Base-by-base conservation (phyloP, 2,888 invertebrate species). In the Chrysomela aeneicollis region DNA sequence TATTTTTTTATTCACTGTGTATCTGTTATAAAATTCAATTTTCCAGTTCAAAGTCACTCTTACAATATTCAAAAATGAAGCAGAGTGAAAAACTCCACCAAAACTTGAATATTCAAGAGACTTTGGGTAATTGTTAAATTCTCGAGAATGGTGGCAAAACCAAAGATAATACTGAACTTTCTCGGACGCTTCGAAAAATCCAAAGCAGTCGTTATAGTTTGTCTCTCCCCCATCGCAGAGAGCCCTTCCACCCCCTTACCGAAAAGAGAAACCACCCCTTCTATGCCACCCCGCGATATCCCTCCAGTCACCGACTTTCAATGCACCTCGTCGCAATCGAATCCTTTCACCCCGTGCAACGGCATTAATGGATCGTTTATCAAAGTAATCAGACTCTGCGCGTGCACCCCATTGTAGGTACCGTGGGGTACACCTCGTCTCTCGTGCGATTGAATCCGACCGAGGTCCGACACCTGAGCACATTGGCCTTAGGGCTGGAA, bases 381-480 rank as follows among this genome's bases (percentile, higher is more conserved):
- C 80, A 81, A 80, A 81, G 80, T 81, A 81, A 81, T 82, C 81
- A 80, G 77, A 74, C 76, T 74, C 77, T 78, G 75, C 76, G 73
- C 74, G 74, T 76, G 73, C 73, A 69, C 75, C 74, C 74, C 73
- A 26, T 46, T 49, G 55, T 61, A 46, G 55, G 50, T 35, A 50
- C 54, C 62, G 68, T 67, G 62, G 49, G 61, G 66, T 71, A 66
- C 77, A 79, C 80, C 80, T 79, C 77, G 76, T 76, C 72, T 66
- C 73, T 74, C 75, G 76, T 81, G 82, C 81, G 83, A 82, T 82
- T 82, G 82, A 82, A 83, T 82, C 82, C 82, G 73, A 74, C 79
- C 81, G 75, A 77, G 79, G 79, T 71, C 73, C 80, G 76, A 82
- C 83, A 83, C 83, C 83, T 83, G 83, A 83, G 82, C 81, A 82